Percentiles rank a stretch among this genome's conserved stretches.
These are phyloP conservation scores for Calidris pygmaea DNA, from an alignment of 2,113 vertebrate species.

Conservation along the genomic window DNA sequence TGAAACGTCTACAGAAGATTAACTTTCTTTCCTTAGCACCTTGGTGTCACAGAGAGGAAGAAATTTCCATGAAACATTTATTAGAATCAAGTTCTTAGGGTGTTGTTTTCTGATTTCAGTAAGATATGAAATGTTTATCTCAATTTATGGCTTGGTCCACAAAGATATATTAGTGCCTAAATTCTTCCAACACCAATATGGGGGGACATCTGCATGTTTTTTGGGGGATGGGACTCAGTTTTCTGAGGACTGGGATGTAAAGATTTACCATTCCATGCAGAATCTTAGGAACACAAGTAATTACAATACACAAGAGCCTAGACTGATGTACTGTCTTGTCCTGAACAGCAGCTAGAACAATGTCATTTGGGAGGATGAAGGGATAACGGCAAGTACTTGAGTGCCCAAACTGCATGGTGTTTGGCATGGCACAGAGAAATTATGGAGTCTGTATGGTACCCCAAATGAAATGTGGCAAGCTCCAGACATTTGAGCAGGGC, in stretches of 20 bases:
- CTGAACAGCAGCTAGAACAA: not conserved
- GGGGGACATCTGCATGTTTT: not conserved
- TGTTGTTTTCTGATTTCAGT: not conserved
- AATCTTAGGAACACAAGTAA: not conserved
- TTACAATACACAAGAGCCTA: not conserved
- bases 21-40: not conserved
- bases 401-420: not conserved
- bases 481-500: not conserved
- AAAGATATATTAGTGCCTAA: not conserved
- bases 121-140: not conserved
- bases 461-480: not conserved
- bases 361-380: not conserved
- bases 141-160: not conserved
- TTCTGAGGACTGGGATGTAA: not conserved
- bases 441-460: not conserved
- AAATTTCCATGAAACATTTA: not conserved
- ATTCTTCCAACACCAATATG: not conserved
- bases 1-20: not conserved
- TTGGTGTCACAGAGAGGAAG: not conserved
- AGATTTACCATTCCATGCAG: not conserved
- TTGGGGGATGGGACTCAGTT: not conserved
- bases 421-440: not conserved
- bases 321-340: not conserved
- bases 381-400: fast-evolving
- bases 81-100: not conserved